phyloP scores from a whole-genome alignment of 2,797 vertebrate species.

The Enteromius argenteus region DNA sequence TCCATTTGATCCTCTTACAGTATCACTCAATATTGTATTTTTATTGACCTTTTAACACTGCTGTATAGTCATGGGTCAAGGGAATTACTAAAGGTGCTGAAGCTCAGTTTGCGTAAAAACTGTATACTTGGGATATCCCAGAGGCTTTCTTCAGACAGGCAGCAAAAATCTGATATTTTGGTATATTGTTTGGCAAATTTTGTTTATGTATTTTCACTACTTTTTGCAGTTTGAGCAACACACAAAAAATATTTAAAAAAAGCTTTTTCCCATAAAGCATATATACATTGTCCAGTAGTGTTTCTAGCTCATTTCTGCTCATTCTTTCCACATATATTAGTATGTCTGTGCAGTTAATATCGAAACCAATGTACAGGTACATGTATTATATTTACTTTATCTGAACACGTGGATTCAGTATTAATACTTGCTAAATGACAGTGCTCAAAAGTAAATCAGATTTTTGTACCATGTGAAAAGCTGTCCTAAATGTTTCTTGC shows the following conservation, averaged over 20 bases:
- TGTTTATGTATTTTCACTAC: not conserved
- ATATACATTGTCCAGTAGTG: not conserved
- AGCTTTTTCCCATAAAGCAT: not conserved
- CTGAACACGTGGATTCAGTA: not conserved
- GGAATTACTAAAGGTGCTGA: conserved; percentile 58
- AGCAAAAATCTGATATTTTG: conserved; percentile 1
- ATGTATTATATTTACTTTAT: not conserved
- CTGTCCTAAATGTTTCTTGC: not conserved
- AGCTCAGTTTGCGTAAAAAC: conserved; percentile 54
- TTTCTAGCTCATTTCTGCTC: not conserved
- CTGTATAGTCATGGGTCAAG: conserved; percentile 45
- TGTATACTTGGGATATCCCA: conserved; percentile 41
- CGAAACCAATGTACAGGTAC: not conserved
- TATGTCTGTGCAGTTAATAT: not conserved
- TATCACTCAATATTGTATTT: conserved; percentile 65
- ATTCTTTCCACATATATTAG: not conserved
- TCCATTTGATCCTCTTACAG: conserved; percentile 50
- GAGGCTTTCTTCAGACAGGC: conserved; percentile 17
- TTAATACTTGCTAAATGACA: not conserved
- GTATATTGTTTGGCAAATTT: not conserved
- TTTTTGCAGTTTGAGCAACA: not conserved
- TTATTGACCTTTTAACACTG: conserved; percentile 62
- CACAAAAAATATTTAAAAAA: not conserved
- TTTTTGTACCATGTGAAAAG: not conserved
- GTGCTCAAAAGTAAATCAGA: not conserved